Evolutionary conservation across 2,797 vertebrate species (phyloP).

Genomic region (Acipenser transmontanus): DNA sequence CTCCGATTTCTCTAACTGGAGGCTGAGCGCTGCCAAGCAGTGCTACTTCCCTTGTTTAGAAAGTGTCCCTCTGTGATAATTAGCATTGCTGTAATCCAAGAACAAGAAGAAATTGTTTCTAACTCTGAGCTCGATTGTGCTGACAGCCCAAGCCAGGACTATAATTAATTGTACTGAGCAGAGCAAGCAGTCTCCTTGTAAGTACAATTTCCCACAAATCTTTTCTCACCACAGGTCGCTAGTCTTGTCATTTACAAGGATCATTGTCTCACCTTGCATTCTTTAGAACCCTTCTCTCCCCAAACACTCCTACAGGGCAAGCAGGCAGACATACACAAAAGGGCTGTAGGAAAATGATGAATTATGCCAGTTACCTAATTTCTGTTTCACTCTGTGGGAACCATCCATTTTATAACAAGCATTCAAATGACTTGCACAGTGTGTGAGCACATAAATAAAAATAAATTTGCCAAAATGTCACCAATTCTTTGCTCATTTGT

Average conservation of each 20-base stretch:
- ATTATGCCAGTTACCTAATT: no score
- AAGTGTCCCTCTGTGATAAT: slow-evolving; percentile 20
- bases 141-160: slow-evolving; percentile 10
- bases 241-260: no score
- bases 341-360: no score
- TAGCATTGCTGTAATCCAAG: slow-evolving; percentile 24
- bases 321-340: not conserved
- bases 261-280: not conserved
- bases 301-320: not conserved
- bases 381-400: no score
- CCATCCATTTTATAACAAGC: no score
- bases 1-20: slow-evolving; percentile 38
- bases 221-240: no score
- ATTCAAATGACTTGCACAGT: no score
- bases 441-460: no score
- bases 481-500: no score
- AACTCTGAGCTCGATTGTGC: slow-evolving; percentile 1
- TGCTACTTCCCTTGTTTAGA: slow-evolving; percentile 22
- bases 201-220: not conserved
- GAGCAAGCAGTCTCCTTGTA: slow-evolving; percentile 7
- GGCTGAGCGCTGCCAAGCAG: slow-evolving; percentile 24
- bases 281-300: not conserved
- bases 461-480: no score
- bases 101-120: slow-evolving; percentile 22
- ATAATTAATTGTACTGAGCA: slow-evolving; percentile 25